Evolutionary conservation across 2,113 vertebrate genomes (phyloP), one percentile per base, ranked within the genome.

Genomic region (Paramormyrops kingsleyae): DNA sequence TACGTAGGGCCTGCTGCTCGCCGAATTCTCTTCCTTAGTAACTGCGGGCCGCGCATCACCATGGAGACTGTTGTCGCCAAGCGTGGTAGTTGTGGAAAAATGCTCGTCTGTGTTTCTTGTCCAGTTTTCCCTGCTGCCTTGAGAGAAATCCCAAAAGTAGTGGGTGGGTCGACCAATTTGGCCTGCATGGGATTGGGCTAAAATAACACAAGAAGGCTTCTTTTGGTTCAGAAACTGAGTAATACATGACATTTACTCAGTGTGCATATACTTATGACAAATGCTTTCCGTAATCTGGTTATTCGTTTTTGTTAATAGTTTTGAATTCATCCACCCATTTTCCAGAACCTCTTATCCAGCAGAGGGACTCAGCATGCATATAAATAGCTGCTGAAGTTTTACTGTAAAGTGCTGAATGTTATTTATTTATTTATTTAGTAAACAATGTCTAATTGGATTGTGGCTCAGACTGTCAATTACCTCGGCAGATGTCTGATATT

Each of bases 1-100:
- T 89, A 74, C 87, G 89, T 84, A 62, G 49, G 24, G 77, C 90
- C 80, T 87, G 70, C 87, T 74, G 87, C 88, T 59, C 59, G 85
- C 88, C 19, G 87, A 74, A 89, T 39, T 86, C 46, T 88, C 90
- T 39, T 44, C 52, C 87, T 39, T 66, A 24, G 88, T 88, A 90
- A 89, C 84, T 85, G 89, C 42, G 47, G 88, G 88, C 90, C 89
- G 83, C 87, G 89, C 88, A 90, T 92, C 74, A 90, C 91, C 93
- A 90, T 93, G 90, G 90, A 90, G 90, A 93, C 90, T 66, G 87
- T 90, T 90, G 90, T 92, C 90, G 85, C 88, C 89, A 85, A 87
- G 87, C 88, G 24, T 31, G 53, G 44, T n/a, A 84, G 88, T 35
- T 87, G 87, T 50, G 77, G 88, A 85, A 74, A 66, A 74, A 92